A percentile compares a stretch with the other conserved stretches of the same genome.
phyloP scores from a whole-genome alignment of 2,113 vertebrate species.

The Gobiocypris rarus region DNA sequence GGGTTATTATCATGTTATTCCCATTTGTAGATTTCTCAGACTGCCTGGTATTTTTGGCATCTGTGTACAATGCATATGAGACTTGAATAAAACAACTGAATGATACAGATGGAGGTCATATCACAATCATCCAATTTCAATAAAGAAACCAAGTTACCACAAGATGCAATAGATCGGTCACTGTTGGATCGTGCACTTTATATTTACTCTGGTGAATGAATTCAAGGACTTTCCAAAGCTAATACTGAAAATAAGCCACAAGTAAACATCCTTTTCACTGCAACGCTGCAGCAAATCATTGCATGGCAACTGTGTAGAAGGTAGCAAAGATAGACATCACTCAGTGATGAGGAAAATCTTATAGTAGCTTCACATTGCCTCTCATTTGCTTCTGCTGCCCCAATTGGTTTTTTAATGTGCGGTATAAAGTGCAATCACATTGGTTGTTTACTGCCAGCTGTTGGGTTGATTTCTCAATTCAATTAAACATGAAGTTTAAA shows the following conservation, averaged over 20 bases:
- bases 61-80: neutral
- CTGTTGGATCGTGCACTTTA: neutral
- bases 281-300: neutral
- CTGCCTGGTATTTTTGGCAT: neutral
- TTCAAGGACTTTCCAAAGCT: conserved; percentile 34
- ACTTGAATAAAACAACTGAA: conserved; percentile 5
- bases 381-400: neutral
- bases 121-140: neutral
- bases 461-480: neutral
- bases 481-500: neutral
- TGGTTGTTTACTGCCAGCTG: neutral
- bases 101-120: neutral
- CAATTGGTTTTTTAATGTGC: conserved; percentile 16
- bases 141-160: conserved; percentile 5
- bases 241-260: conserved; percentile 36
- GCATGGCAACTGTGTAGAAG: neutral
- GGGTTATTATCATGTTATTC: neutral
- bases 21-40: neutral
- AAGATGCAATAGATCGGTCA: neutral
- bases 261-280: conserved; percentile 33
- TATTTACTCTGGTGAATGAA: neutral
- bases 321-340: neutral
- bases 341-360: neutral
- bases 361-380: conserved; percentile 17
- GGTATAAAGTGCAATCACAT: conserved; percentile 5